Conservation (phyloP, 2,888 invertebrate species). For the Philereme transversata region DNA sequence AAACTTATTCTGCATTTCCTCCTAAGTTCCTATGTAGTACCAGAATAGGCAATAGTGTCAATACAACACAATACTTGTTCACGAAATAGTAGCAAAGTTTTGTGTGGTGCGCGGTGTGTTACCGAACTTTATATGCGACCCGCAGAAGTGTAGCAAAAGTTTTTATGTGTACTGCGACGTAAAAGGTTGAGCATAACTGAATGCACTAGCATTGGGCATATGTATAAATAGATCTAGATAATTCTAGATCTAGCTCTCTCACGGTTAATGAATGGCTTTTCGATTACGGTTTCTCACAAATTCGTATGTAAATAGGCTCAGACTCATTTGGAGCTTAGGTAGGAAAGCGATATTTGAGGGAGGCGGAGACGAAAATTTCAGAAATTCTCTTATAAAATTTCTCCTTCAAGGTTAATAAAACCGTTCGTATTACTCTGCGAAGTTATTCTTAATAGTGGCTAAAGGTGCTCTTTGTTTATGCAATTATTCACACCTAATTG, state of each 20-base stretch:
- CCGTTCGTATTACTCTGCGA: constrained; percentile 6
- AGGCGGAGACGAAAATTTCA: constrained; percentile 9
- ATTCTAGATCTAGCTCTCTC: constrained; percentile 23
- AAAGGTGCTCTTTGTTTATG: constrained; percentile 8
- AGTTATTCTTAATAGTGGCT: constrained; percentile 18
- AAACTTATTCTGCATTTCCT: too few relatives aligned
- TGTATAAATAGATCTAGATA: constrained; percentile 36
- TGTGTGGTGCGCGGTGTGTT: constrained; percentile 16
- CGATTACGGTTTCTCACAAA: constrained; percentile 25
- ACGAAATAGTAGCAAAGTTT: constrained; percentile 2
- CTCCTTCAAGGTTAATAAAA: constrained; percentile 19
- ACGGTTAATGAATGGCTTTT: constrained; percentile 29
- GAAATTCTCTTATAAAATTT: constrained; percentile 18
- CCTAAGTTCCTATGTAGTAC: too few relatives aligned
- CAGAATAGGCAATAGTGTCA: constrained; percentile 2
- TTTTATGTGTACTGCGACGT: not conserved
- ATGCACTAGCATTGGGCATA: constrained; percentile 25
- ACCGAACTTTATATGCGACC: constrained; percentile 14
- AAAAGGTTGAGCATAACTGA: constrained; percentile 18
- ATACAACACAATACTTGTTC: not conserved
- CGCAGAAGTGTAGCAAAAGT: constrained; percentile 12
- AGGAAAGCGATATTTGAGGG: constrained; percentile 15
- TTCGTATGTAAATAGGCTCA: constrained; percentile 27
- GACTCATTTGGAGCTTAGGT: constrained; percentile 27
- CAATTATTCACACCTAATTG: constrained; percentile 15